A percentile compares a stretch with the other conserved stretches of the same genome.
Conservation (phyloP, 2,888 invertebrate species). For the Trichogramma evanescens region DNA sequence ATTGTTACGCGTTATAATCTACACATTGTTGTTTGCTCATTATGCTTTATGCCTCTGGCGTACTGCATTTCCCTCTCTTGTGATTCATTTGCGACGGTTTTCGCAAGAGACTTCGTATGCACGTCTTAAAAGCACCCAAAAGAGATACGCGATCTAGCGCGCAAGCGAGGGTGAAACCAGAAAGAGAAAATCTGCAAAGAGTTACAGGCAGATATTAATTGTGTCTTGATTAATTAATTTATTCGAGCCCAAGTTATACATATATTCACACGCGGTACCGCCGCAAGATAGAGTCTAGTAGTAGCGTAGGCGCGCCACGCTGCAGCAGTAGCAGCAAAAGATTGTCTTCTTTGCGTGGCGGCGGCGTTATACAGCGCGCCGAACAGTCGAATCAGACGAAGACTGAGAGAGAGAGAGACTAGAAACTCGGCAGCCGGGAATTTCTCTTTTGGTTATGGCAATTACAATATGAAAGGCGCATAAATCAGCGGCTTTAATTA, state of each 20-base stretch:
- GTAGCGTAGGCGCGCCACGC: not conserved
- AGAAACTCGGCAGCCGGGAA: too few species aligned
- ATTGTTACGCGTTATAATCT: too few species aligned
- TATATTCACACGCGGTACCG: too few species aligned
- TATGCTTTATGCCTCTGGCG: too few species aligned
- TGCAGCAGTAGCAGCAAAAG: constrained; percentile 11
- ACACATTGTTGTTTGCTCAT: too few species aligned
- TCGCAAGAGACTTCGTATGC: too few species aligned
- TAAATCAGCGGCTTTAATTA: constrained; percentile 46
- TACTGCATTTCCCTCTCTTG: too few species aligned
- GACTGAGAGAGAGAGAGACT: constrained; percentile 35
- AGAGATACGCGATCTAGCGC: too few species aligned
- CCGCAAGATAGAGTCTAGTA: too few species aligned
- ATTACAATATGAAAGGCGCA: constrained; percentile 47
- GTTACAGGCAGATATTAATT: constrained; percentile 34
- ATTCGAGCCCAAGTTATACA: constrained; percentile 26
- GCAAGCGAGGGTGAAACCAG: constrained; percentile 4
- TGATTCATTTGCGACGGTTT: too few species aligned
- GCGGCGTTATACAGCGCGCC: constrained; percentile 12
- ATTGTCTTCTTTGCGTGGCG: constrained; percentile 22
- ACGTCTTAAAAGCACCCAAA: too few species aligned
- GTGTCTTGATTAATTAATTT: constrained; percentile 41
- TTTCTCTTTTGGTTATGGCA: constrained; percentile 36
- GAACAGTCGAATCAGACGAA: constrained; percentile 29
- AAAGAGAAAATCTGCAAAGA: constrained; percentile 8